phyloP scores from a whole-genome alignment of 1,140 invertebrate species.

The Sminthurinus signatus region DNA sequence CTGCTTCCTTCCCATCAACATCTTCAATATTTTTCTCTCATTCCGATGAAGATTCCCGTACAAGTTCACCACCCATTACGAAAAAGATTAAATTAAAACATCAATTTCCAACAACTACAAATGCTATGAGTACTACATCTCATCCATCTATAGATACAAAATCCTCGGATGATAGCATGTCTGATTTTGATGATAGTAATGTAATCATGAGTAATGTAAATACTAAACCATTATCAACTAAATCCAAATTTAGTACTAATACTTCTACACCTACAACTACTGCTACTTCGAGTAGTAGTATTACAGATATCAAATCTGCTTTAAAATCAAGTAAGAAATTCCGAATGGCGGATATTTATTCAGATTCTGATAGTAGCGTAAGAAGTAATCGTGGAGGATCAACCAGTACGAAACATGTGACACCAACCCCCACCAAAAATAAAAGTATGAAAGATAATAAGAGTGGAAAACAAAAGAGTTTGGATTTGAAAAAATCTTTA shows the following conservation, averaged over 20 bases:
- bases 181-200: conserved; percentile 22
- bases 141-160: conserved; percentile 23
- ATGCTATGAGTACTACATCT: conserved; percentile 2
- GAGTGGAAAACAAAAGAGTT: conserved; percentile 29
- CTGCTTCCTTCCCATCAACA: conserved; percentile 19
- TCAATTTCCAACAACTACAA: conserved; percentile 12
- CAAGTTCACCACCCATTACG: conserved; percentile 18
- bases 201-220: conserved; percentile 23
- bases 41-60: conserved; percentile 34
- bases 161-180: conserved; percentile 30
- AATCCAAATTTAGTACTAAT: neutral
- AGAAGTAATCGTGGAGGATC: conserved; percentile 4
- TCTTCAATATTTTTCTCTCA: conserved; percentile 30
- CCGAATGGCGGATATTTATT: conserved; percentile 26
- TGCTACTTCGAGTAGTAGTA: neutral
- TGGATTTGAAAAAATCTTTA: conserved; percentile 27
- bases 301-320: too few relatives aligned
- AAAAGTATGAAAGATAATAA: conserved; percentile 26
- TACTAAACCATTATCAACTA: neutral
- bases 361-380: conserved; percentile 34
- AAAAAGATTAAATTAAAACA: conserved; percentile 41
- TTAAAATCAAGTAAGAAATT: conserved; percentile 17
- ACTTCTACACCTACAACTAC: too few relatives aligned
- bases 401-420: neutral
- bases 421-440: neutral